phyloP scores from a whole-genome alignment of 2,797 vertebrate species.

The Lophotriccus pileatus region DNA sequence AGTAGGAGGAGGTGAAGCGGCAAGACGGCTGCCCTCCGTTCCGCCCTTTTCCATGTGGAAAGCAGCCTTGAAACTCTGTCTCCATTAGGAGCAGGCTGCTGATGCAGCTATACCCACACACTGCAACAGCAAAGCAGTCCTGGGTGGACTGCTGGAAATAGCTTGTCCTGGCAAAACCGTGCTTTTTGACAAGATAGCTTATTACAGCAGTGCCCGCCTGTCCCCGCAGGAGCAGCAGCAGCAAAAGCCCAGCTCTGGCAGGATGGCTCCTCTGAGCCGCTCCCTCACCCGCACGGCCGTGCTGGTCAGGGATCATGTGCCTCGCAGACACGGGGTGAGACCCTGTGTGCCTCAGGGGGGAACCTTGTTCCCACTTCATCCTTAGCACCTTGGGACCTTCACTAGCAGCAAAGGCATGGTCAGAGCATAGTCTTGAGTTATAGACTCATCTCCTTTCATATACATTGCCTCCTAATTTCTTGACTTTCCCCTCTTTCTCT shows the following conservation, averaged over 20 bases:
- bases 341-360: fast-evolving
- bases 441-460: not conserved
- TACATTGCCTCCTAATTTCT: not conserved
- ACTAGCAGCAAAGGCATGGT: not conserved
- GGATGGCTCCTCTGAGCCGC: fast-evolving
- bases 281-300: fast-evolving
- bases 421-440: not conserved
- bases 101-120: slow-evolving; percentile 47
- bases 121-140: slow-evolving; percentile 27
- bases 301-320: not conserved
- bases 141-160: slow-evolving; percentile 55
- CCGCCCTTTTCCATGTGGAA: slow-evolving; percentile 5
- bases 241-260: not conserved
- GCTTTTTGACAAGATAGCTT: slow-evolving; percentile 45
- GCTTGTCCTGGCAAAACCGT: slow-evolving; percentile 27
- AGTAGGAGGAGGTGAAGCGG: not conserved
- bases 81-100: slow-evolving; percentile 48
- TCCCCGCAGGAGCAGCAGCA: not conserved
- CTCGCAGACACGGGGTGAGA: fast-evolving
- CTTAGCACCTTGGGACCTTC: not conserved
- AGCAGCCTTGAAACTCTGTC: slow-evolving; percentile 33
- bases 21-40: not conserved
- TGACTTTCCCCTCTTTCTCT: not conserved
- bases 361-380: not conserved
- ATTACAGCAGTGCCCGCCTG: not conserved